Evolutionary conservation across 2,888 invertebrate species (phyloP), one percentile per base, ranked within the genome.

Genomic region (Phorcus lineatus): DNA sequence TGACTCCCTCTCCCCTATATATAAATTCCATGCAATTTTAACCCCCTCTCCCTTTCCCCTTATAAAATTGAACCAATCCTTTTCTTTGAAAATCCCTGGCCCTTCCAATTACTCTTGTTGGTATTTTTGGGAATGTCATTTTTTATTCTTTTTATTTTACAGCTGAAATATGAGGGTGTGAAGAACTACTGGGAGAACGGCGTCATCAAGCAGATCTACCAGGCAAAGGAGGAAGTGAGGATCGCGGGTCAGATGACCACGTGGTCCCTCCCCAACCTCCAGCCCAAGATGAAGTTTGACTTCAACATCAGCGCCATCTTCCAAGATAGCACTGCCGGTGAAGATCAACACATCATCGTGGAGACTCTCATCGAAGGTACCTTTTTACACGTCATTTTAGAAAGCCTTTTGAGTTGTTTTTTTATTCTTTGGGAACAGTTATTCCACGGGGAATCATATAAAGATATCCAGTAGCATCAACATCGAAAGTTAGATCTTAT

Each of bases 281-380:
- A 86, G 74, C 92, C 93, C 1, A 90, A 90, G 79, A 92, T 92
- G 83, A 87, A 88, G 52, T 92, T 92, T 85, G 86, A 86, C 77
- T 92, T 93, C 84, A 92, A 92, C 85, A 91, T 93, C 80, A 91
- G 88, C 22, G 90, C 92, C n/a, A 82, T 85, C 62, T 93, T 91
- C 85, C 84, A 84, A 66, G 90, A 92, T 81, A 90, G 90, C 4
- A 74, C 82, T 7, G 80, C 74, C 1, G 92, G 92, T 0, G 87
- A 87, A 11, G 83, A 84, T 2, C 84, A 87, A 19, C 81, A 82
- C 36, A 83, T 92, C 7, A 88, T 87, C 52, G 89, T 89, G 17
- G 89, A 91, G 80, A 92, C 92, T 7, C 85, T 88, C 47, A 88
- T 90, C 78, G 89, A 90, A 86, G 89, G 91, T 91, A 81, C 70